Evolutionary conservation across 2,797 vertebrate species (phyloP).

Genomic region (Ctenopoma multispine): DNA sequence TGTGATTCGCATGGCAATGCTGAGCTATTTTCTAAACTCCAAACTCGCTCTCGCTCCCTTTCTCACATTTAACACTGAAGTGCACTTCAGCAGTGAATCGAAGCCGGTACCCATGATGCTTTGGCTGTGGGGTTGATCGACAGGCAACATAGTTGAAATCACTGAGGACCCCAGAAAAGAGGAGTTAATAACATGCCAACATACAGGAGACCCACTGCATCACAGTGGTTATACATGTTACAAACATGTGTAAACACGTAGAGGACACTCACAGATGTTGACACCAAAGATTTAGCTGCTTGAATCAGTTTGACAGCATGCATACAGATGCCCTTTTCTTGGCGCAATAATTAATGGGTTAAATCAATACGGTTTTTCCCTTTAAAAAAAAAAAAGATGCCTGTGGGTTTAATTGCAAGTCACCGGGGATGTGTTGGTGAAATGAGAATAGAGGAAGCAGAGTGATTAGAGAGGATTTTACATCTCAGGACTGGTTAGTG

Average conservation of each 20-base stretch:
- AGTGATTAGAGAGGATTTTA: constrained; percentile 31
- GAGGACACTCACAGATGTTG: not conserved
- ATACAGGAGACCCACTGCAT: constrained; percentile 23
- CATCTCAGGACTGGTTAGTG: constrained; percentile 30
- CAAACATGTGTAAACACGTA: not conserved
- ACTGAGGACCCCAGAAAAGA: constrained; percentile 29
- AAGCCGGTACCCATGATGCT: constrained; percentile 61
- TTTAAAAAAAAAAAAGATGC: constrained; percentile 37
- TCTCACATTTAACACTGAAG: constrained; percentile 51
- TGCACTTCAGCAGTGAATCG: constrained; percentile 50
- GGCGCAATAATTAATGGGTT: constrained; percentile 53
- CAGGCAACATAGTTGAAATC: constrained; percentile 40
- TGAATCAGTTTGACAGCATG: constrained; percentile 5
- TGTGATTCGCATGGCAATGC: constrained; percentile 71
- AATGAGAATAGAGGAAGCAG: constrained; percentile 32
- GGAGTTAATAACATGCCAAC: constrained; percentile 44
- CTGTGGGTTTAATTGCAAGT: constrained; percentile 30
- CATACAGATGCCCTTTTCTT: constrained; percentile 42
- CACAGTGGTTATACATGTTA: constrained; percentile 4
- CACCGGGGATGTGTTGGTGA: constrained; percentile 28
- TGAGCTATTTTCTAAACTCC: constrained; percentile 43
- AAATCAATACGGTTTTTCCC: constrained; percentile 61
- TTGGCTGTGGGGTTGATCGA: constrained; percentile 46
- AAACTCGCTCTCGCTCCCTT: constrained; percentile 5
- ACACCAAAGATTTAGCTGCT: constrained; percentile 10